Evolutionary conservation across 53 echinoderm and acorn worm genomes (phyloP).

Genomic region (Zoroaster sp.): DNA sequence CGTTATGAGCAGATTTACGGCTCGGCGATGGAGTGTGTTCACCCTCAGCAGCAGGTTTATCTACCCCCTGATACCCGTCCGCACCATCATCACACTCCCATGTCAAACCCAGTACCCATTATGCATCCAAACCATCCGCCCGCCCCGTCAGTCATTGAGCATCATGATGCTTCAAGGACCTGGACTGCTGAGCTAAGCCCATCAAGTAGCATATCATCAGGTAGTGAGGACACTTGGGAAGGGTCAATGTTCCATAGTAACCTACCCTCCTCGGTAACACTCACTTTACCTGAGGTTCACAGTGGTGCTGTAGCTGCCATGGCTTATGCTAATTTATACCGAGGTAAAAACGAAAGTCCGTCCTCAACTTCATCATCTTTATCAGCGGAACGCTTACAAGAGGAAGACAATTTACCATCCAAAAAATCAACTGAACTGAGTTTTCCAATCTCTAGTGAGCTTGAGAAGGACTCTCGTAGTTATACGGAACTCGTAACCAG

Average conservation of each 20-base stretch:
- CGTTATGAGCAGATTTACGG: constrained; percentile 27
- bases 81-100: constrained; percentile 7
- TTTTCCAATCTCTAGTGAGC: constrained; percentile 10
- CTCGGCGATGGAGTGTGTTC: constrained; percentile 5
- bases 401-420: background rate
- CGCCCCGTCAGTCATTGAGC: background rate
- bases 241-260: constrained; percentile 15
- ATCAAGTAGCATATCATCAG: constrained; percentile 49
- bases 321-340: constrained; percentile 93
- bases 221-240: constrained; percentile 63
- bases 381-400: background rate
- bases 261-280: constrained; percentile 59
- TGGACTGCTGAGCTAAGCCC: constrained; percentile 59
- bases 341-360: constrained; percentile 70
- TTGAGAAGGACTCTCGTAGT: constrained; percentile 49
- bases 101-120: constrained; percentile 40
- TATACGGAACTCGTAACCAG: constrained; percentile 85
- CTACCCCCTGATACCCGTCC: background rate
- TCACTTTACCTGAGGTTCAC: constrained; percentile 92
- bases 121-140: constrained; percentile 11
- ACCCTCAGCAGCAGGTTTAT: constrained; percentile 38
- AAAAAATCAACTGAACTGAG: background rate
- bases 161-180: background rate
- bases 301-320: constrained; percentile 89
- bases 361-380: background rate